Conservation (phyloP, 2,113 vertebrate species). For the Seriola rivoliana region DNA sequence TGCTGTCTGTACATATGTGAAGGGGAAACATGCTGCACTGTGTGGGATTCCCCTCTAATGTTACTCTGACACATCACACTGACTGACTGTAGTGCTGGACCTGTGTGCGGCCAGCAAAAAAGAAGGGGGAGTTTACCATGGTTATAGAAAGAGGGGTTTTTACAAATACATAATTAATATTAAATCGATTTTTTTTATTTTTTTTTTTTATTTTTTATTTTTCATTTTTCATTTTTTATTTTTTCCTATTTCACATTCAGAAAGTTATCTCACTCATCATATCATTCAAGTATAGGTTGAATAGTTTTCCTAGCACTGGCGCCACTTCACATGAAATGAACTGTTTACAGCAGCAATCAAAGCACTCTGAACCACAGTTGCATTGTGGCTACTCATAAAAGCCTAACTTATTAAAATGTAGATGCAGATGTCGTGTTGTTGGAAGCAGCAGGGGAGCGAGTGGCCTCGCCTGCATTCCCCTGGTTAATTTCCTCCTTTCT, state of each 20-base stretch:
- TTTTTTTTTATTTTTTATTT: too few relatives aligned
- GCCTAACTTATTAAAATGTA: neutral
- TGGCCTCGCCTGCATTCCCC: neutral
- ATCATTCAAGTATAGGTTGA: too few relatives aligned
- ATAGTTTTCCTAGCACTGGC: neutral
- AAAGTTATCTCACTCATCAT: too few relatives aligned
- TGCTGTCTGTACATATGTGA: neutral
- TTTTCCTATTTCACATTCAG: too few relatives aligned
- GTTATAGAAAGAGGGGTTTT: slow-evolving; percentile 13
- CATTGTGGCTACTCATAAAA: too few relatives aligned
- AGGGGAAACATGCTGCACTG: slow-evolving; percentile 4
- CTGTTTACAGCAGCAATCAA: neutral
- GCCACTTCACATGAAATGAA: too few relatives aligned
- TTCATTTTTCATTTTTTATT: too few relatives aligned
- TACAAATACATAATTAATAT: too few relatives aligned
- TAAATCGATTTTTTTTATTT: too few relatives aligned
- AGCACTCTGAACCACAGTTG: too few relatives aligned
- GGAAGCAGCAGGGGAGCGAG: neutral
- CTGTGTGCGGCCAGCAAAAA: neutral
- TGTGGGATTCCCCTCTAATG: slow-evolving; percentile 53
- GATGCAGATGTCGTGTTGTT: neutral
- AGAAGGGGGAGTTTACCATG: slow-evolving; percentile 16
- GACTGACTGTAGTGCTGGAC: slow-evolving; percentile 17
- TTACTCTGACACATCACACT: slow-evolving; percentile 32
- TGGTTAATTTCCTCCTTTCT: neutral